These are phyloP conservation scores for Trichonephila inaurata DNA, from an alignment of 1,140 invertebrate species.

Conservation along the genomic window DNA sequence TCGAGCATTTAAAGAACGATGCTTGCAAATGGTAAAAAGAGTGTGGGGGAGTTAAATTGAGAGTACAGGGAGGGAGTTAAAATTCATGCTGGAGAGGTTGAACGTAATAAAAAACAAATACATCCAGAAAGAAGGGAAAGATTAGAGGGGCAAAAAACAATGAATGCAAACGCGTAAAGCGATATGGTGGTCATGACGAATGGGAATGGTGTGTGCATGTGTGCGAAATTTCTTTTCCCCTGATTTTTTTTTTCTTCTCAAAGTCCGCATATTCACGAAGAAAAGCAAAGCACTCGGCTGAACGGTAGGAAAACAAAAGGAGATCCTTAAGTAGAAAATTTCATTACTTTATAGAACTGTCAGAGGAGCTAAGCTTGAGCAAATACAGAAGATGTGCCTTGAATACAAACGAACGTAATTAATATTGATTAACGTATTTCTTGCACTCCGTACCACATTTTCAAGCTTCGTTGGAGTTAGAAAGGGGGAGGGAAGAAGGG, in stretches of 20 bases:
- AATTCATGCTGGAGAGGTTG: conserved; percentile 36
- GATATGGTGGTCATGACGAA: conserved; percentile 68
- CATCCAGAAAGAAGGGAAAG: conserved; percentile 2
- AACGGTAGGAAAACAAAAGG: conserved; percentile 70
- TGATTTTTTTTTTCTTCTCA: conserved; percentile 5
- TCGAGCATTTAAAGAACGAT: conserved; percentile 40
- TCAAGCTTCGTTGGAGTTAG: conserved; percentile 49
- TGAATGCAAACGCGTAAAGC: conserved; percentile 26
- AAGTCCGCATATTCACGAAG: conserved; percentile 35
- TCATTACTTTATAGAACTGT: conserved; percentile 77
- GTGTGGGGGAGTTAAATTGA: background rate
- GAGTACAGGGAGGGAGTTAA: conserved; percentile 24
- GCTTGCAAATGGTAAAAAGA: conserved; percentile 19
- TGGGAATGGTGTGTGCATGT: conserved; percentile 57
- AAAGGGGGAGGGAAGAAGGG: background rate
- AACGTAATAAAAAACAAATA: conserved; percentile 26
- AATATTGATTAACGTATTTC: conserved; percentile 77
- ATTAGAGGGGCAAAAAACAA: conserved; percentile 42
- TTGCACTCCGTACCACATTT: conserved; percentile 53
- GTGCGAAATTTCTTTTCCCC: conserved; percentile 55
- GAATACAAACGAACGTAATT: conserved; percentile 77
- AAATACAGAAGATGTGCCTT: conserved; percentile 74
- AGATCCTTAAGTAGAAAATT: conserved; percentile 75
- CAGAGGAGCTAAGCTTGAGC: conserved; percentile 70
- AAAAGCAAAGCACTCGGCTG: conserved; percentile 51